phyloP scores from a whole-genome alignment of 1,140 invertebrate genomes.

The Drosophila biarmipes region DNA sequence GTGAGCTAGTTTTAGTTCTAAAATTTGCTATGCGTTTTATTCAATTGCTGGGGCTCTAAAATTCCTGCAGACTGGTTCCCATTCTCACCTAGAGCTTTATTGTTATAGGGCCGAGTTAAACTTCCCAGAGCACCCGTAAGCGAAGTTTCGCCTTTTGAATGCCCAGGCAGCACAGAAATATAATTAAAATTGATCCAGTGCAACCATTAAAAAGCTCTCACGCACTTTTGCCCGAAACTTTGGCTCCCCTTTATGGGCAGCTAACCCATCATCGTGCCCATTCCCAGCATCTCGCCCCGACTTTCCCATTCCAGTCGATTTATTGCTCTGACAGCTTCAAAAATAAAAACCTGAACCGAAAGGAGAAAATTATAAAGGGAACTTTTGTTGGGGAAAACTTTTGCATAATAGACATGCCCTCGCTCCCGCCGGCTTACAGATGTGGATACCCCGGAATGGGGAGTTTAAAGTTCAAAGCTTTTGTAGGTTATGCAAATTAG shows the following conservation, averaged over 20 bases:
- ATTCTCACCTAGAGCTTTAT: conserved; percentile 36
- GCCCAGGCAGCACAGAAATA: conserved; percentile 40
- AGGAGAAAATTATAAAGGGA: conserved; percentile 49
- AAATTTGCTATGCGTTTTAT: background rate
- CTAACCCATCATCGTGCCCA: conserved; percentile 33
- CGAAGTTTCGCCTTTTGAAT: conserved; percentile 27
- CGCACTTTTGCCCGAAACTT: conserved; percentile 53
- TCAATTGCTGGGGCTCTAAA: background rate
- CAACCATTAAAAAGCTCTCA: conserved; percentile 63
- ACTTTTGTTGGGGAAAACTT: conserved; percentile 63
- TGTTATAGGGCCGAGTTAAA: conserved; percentile 31
- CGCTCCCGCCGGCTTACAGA: conserved; percentile 35
- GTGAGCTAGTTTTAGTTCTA: background rate
- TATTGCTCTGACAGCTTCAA: conserved; percentile 65
- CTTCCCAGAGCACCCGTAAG: conserved; percentile 28
- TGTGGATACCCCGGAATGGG: conserved; percentile 32
- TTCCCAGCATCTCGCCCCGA: conserved; percentile 5
- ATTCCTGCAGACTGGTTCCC: conserved; percentile 4
- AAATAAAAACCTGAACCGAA: conserved; percentile 39
- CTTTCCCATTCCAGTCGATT: conserved; percentile 68
- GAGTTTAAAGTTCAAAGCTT: conserved; percentile 79
- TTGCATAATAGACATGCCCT: conserved; percentile 70
- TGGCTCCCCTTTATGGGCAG: conserved; percentile 42
- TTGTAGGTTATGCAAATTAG: conserved; percentile 82
- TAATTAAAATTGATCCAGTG: conserved; percentile 60